Evolutionary conservation across 2,888 invertebrate genomes (phyloP).

Genomic region (Ditylenchus weischeri): DNA sequence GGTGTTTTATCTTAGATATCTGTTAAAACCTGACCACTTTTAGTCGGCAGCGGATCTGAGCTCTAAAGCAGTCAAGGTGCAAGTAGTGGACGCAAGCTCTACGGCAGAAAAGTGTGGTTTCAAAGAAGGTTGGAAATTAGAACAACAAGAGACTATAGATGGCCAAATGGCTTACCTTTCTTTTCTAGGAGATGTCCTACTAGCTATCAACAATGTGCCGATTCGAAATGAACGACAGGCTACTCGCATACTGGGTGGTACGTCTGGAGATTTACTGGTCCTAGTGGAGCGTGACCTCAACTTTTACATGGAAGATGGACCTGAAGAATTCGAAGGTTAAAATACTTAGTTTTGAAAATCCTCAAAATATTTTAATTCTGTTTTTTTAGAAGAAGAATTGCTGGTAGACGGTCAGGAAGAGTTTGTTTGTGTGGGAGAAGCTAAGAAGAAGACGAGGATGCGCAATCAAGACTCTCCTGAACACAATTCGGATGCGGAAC

Average conservation of each 20-base stretch:
- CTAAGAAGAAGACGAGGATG: not conserved
- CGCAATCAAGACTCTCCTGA: not conserved
- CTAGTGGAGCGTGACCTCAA: conserved; percentile 50
- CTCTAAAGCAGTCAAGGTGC: conserved; percentile 39
- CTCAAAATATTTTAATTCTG: conserved; percentile 4
- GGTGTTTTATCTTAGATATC: not conserved
- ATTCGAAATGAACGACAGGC: conserved; percentile 52
- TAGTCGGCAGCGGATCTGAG: conserved; percentile 17
- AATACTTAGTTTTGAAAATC: conserved; percentile 2
- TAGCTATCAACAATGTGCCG: conserved; percentile 54
- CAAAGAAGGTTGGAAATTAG: conserved; percentile 34
- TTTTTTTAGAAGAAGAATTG: conserved; percentile 25
- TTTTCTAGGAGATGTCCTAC: conserved; percentile 43
- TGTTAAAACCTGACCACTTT: not conserved
- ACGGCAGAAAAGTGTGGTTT: conserved; percentile 49
- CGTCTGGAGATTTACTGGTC: conserved; percentile 50
- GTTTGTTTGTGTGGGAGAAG: conserved; percentile 22
- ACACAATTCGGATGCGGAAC: not conserved
- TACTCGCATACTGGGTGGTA: conserved; percentile 46
- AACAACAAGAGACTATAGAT: not conserved
- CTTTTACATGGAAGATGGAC: conserved; percentile 42
- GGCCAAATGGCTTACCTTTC: not conserved
- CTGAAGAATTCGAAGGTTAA: conserved; percentile 28
- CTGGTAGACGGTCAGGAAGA: conserved; percentile 18
- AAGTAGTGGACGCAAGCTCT: conserved; percentile 41